Evolutionary conservation across 2,113 vertebrate species (phyloP).

Genomic region (Rhabdomys dilectus): DNA sequence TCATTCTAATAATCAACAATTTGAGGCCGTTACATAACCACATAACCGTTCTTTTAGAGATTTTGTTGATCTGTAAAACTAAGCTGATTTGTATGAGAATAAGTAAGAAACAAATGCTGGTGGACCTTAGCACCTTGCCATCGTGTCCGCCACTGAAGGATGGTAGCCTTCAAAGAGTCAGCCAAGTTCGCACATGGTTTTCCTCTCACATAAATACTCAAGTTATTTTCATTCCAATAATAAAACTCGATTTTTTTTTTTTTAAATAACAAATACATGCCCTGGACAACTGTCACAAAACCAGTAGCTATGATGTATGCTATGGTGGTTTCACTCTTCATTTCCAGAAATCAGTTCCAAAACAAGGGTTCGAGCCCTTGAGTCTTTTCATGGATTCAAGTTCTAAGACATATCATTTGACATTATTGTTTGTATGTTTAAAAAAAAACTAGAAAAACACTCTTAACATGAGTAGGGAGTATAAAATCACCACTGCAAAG

Average conservation of each 20-base stretch:
- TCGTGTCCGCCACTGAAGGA: not conserved
- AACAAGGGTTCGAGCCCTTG: not conserved
- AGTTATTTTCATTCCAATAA: slow-evolving; percentile 29
- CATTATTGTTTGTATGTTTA: not conserved
- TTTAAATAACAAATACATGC: slow-evolving; percentile 12
- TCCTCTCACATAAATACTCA: slow-evolving; percentile 14
- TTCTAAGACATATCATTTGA: not conserved
- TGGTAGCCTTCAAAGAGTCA: not conserved
- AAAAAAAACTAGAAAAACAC: not conserved
- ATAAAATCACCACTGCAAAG: not conserved
- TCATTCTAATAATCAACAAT: not conserved
- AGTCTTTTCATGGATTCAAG: not conserved
- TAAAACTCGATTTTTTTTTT: slow-evolving; percentile 46
- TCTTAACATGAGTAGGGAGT: not conserved
- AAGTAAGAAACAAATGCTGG: not conserved
- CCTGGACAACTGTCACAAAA: slow-evolving; percentile 7
- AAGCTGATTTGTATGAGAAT: not conserved
- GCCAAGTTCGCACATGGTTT: not conserved
- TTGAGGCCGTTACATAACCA: slow-evolving; percentile 30
- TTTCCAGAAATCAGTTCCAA: not conserved
- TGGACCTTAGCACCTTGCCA: not conserved
- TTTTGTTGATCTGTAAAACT: slow-evolving; percentile 17
- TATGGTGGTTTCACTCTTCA: not conserved
- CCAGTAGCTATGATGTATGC: not conserved
- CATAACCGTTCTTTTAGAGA: not conserved